These are phyloP conservation scores for Boloria selene DNA, from an alignment of 2,888 invertebrate genomes.

Conservation along the genomic window DNA sequence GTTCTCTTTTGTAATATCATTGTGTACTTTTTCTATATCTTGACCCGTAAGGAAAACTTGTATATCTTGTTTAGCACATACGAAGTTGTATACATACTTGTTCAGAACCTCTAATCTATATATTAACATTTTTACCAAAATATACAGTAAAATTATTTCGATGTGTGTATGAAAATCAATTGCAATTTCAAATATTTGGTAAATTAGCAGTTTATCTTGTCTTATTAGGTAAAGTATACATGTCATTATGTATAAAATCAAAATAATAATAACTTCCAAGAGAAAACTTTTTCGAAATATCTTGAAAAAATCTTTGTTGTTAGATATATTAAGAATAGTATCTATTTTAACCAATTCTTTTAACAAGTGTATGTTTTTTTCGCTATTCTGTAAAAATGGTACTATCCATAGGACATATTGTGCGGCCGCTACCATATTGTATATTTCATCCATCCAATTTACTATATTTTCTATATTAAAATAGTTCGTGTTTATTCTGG, in stretches of 20 bases:
- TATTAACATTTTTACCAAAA: conserved; percentile 5
- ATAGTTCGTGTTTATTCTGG: background rate
- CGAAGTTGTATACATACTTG: conserved; percentile 1
- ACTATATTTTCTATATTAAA: background rate
- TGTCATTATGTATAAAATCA: background rate
- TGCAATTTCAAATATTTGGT: conserved; percentile 4
- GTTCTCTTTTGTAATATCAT: background rate
- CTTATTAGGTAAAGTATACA: background rate
- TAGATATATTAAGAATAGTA: background rate
- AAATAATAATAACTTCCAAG: background rate
- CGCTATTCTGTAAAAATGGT: conserved; percentile 2
- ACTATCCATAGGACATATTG: background rate
- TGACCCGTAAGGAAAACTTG: too few species aligned
- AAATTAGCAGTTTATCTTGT: background rate
- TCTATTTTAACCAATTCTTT: background rate
- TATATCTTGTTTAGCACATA: background rate
- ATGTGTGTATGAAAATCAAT: conserved; percentile 7
- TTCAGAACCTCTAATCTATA: conserved; percentile 3
- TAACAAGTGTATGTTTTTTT: background rate
- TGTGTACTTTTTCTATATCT: background rate
- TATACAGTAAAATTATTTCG: background rate
- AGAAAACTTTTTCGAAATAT: background rate
- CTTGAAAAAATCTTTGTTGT: background rate
- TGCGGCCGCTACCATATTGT: background rate
- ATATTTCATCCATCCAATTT: background rate